Evolutionary conservation across 2,888 invertebrate species (phyloP).

Genomic region (Drosophila picticornis): DNA sequence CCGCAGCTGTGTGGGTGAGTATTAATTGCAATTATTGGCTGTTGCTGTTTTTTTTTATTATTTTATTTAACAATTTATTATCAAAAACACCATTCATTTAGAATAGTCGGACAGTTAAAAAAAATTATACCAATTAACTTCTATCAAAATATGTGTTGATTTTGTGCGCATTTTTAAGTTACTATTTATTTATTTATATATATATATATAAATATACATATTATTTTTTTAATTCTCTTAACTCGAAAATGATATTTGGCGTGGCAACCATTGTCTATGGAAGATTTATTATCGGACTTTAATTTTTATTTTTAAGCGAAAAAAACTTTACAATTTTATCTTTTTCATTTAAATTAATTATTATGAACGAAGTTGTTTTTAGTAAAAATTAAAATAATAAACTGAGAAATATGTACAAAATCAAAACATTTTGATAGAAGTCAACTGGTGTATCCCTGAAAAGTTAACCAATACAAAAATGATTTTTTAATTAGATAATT

Average conservation of each 20-base stretch:
- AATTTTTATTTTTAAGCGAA: too few species aligned
- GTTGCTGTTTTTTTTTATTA: neutral
- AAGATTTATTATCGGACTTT: too few species aligned
- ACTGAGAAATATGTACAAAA: neutral
- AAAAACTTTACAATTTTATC: neutral
- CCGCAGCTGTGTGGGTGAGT: slow-evolving; percentile 91
- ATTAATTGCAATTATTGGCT: neutral
- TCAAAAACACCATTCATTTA: neutral
- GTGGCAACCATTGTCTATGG: too few species aligned
- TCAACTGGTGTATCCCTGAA: neutral
- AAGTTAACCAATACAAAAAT: fast-evolving
- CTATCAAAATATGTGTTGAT: neutral
- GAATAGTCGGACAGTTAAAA: neutral
- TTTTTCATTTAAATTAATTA: neutral
- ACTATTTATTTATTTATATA: too few species aligned
- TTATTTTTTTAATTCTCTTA: too few species aligned
- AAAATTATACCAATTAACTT: neutral
- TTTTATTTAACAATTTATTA: neutral
- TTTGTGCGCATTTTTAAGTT: too few species aligned
- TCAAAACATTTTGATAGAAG: neutral
- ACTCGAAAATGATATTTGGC: too few species aligned
- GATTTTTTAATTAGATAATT: neutral
- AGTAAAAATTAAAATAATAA: too few species aligned
- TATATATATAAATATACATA: too few species aligned
- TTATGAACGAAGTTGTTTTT: too few species aligned